Base-by-base conservation (phyloP, 2,113 vertebrate genomes). In the Equus quagga region DNA sequence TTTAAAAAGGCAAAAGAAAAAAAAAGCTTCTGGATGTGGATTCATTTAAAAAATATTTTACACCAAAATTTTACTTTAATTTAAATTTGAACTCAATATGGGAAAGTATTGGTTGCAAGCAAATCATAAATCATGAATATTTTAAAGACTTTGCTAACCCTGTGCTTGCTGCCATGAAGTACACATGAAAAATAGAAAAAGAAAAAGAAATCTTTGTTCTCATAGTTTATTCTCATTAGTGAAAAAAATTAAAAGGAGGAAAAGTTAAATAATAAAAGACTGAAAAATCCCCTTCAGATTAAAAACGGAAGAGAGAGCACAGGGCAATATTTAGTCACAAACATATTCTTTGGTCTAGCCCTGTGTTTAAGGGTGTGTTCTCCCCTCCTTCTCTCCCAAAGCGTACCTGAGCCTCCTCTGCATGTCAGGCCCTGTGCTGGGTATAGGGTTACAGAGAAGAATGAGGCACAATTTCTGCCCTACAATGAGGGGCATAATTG, bases 381-480 rank as follows among this genome's bases (percentile, higher is more conserved):
- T 88, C 80, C 33, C 28, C 2, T 72, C 18, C 28, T 31, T 86
- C 28, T 83, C 60, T 89, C 17, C 64, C 31, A 41, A 73, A 54
- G 70, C 49, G 60, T 49, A 24, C n/a, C 19, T 44, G 36, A 69
- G n/a, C 26, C 62, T 28, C 41, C 80, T 84, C 17, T 70, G 24
- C 31, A 31, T 12, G 28, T 46, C 56, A 94, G 56, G 67, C 54
- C 65, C 31, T 94, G 31, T 23, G 44, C 64, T 41, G 21, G 14
- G 69, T 67, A 36, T 24, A 78, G 54, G 78, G 33, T 92, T 94
- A 97, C n/a, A 79, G 83, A 95, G 93, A 89, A 83, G n/a, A 89
- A 54, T 21, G 72, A 85, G 88, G 44, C 19, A 31, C 21, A 60
- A 49, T 88, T 58, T 97, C 36, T 97, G 51, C 21, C 56, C 73